Percentiles rank a stretch among this genome's conserved stretches.
phyloP scores from a whole-genome alignment of 1,140 invertebrate genomes.

The Centruroides vittatus region DNA sequence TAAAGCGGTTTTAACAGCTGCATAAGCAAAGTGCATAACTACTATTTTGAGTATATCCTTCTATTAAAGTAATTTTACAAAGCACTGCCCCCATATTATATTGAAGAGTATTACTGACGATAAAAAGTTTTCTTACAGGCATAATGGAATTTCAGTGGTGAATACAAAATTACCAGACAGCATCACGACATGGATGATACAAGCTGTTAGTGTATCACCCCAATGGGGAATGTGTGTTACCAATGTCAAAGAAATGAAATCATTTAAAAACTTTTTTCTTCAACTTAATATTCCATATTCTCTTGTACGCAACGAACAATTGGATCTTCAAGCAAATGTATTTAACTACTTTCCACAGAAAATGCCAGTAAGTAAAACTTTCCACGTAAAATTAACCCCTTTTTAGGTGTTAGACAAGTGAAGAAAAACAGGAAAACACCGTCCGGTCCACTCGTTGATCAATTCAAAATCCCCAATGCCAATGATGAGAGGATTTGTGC shows the following conservation, averaged over 20 bases:
- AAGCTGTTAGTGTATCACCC: conserved; percentile 24
- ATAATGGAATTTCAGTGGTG: not conserved
- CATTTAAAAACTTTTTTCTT: conserved; percentile 27
- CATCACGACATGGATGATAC: conserved; percentile 30
- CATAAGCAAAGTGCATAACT: no score
- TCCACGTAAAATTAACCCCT: no score
- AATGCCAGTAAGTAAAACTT: conserved; percentile 3
- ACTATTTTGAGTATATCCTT: not conserved
- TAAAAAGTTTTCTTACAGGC: not conserved
- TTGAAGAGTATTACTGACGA: no score
- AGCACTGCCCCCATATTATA: no score
- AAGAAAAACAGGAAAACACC: no score
- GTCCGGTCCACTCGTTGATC: no score
- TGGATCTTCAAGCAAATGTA: conserved; percentile 27
- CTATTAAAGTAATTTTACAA: not conserved
- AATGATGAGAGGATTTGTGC: no score
- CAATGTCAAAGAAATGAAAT: conserved; percentile 22
- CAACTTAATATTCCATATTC: conserved; percentile 28
- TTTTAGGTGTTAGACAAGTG: no score
- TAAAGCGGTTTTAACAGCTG: no score
- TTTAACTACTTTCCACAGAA: conserved; percentile 25
- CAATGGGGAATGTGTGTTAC: conserved; percentile 26
- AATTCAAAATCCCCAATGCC: no score
- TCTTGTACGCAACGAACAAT: conserved; percentile 29
- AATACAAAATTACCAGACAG: conserved; percentile 25